phyloP scores from a whole-genome alignment of 1,140 invertebrate genomes.

The Steinernema khuongi region DNA sequence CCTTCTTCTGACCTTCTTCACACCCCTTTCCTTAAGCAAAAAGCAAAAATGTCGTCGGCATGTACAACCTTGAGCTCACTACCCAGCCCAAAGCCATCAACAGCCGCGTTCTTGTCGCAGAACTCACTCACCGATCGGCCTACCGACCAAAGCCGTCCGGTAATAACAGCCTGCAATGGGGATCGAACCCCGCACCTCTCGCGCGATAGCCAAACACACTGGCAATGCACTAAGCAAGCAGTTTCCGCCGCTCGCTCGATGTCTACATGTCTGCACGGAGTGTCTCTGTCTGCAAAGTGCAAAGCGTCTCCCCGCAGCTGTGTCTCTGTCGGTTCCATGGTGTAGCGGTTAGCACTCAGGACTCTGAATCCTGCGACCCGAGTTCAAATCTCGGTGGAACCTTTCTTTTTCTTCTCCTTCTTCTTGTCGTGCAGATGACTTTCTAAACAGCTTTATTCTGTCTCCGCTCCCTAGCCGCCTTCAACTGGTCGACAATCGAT shows the following conservation, averaged over 20 bases:
- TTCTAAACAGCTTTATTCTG: too few species aligned
- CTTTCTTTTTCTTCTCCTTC: constrained; percentile 11
- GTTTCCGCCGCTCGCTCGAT: neutral
- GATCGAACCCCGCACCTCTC: neutral
- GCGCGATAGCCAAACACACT: neutral
- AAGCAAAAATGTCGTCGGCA: neutral
- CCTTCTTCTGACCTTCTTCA: neutral
- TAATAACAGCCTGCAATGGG: neutral
- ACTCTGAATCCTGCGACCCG: constrained; percentile 56
- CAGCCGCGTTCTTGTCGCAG: neutral
- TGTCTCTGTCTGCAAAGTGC: too few species aligned
- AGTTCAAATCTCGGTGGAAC: constrained; percentile 53
- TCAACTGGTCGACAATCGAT: constrained; percentile 32
- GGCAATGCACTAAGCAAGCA: neutral
- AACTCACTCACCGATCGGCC: neutral
- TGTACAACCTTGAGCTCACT: too few species aligned
- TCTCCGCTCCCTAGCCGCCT: constrained; percentile 25
- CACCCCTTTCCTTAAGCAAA: neutral
- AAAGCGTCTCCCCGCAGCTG: too few species aligned
- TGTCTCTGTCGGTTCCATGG: neutral
- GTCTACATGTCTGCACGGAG: neutral
- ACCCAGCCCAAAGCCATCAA: too few species aligned
- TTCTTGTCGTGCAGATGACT: too few species aligned
- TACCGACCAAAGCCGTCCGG: neutral
- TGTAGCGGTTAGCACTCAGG: constrained; percentile 55